A percentile compares a stretch with the other conserved stretches of the same genome.
Evolutionary conservation across 2,797 vertebrate genomes (phyloP).

Genomic region (Myotis vivesi): DNA sequence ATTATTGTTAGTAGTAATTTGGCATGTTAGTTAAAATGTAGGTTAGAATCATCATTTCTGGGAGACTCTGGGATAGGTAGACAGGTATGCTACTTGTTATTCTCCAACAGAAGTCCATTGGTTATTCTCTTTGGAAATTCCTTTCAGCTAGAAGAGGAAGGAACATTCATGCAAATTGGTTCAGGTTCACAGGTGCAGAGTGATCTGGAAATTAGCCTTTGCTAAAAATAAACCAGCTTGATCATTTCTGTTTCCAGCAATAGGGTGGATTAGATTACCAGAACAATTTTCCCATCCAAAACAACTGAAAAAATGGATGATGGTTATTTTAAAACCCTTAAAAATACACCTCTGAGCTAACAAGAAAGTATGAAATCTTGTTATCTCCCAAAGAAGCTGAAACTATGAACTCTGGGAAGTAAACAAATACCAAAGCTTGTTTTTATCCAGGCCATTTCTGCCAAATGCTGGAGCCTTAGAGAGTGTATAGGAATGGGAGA

Average conservation of each 20-base stretch:
- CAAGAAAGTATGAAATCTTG: background rate
- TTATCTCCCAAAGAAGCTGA: background rate
- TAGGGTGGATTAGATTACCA: slow-evolving; percentile 14
- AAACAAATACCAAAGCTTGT: background rate
- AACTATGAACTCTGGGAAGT: background rate
- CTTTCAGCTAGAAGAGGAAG: slow-evolving; percentile 44
- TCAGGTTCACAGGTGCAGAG: slow-evolving; percentile 73
- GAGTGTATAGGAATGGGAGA: background rate
- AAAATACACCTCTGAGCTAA: slow-evolving; percentile 1
- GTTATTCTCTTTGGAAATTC: slow-evolving; percentile 45
- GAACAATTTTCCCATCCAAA: background rate
- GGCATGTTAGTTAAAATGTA: background rate
- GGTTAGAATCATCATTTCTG: background rate
- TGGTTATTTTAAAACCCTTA: background rate
- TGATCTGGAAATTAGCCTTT: slow-evolving; percentile 62
- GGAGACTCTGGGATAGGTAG: background rate
- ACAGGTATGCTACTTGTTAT: background rate
- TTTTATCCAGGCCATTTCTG: background rate
- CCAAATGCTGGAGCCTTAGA: background rate
- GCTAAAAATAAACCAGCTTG: slow-evolving; percentile 71
- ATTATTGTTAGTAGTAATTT: background rate
- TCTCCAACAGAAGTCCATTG: background rate
- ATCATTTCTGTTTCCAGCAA: slow-evolving; percentile 54
- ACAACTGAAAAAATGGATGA: background rate
- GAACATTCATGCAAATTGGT: slow-evolving; percentile 46